Evolutionary conservation across 2,113 vertebrate genomes (phyloP).

Genomic region (Connochaetes taurinus): DNA sequence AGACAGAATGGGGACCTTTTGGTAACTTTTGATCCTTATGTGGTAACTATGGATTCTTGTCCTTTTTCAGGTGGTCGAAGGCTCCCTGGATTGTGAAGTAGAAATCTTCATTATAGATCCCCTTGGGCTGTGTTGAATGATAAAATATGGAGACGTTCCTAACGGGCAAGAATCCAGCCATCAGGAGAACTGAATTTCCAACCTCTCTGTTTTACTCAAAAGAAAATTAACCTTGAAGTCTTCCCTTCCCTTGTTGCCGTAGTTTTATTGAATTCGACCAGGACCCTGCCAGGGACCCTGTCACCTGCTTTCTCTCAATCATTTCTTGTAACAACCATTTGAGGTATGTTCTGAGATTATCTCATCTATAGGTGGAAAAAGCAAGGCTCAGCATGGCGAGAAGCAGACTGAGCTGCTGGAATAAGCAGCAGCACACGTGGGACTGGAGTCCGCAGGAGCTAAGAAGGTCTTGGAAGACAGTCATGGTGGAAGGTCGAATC

Average conservation of each 20-base stretch:
- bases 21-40: not conserved
- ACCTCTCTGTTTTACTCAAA: not conserved
- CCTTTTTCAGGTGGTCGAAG: not conserved
- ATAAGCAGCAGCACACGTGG: not conserved
- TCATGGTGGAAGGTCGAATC: not conserved
- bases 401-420: rapidly evolving
- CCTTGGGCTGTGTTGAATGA: not conserved
- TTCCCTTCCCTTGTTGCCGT: not conserved
- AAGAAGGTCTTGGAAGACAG: not conserved
- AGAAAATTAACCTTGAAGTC: not conserved
- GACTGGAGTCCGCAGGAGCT: not conserved
- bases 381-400: not conserved
- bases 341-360: not conserved
- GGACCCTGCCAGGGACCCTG: rapidly evolving
- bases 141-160: not conserved
- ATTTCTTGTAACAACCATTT: not conserved
- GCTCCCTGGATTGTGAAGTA: not conserved
- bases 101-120: not conserved
- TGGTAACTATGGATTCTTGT: not conserved
- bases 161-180: not conserved
- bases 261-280: not conserved
- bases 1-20: not conserved
- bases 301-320: not conserved
- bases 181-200: not conserved
- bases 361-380: not conserved